Percentiles rank a stretch among this genome's conserved stretches.
Evolutionary conservation across 1,140 invertebrate species (phyloP).

Genomic region (Apocrypta bakeri): DNA sequence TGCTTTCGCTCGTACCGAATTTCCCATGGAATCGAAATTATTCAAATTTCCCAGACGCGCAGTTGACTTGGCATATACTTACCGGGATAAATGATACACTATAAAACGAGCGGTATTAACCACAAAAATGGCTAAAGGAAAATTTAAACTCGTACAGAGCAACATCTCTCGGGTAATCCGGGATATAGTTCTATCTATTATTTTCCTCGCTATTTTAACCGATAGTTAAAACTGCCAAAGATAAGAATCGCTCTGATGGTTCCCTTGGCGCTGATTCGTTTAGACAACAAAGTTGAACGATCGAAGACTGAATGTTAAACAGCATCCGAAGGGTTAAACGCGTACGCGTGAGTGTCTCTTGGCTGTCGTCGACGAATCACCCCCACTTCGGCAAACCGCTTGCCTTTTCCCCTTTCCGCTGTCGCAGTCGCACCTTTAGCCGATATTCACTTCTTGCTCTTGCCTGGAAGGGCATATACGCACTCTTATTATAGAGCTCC

Average conservation of each 20-base stretch:
- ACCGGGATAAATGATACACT: not conserved
- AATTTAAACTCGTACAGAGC: not conserved
- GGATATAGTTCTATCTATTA: not conserved
- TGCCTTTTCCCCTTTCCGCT: constrained; percentile 37
- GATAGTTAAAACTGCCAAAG: not conserved
- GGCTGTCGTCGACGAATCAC: constrained; percentile 58
- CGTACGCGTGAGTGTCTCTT: constrained; percentile 56
- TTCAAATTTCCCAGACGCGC: constrained; percentile 34
- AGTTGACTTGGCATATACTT: constrained; percentile 27
- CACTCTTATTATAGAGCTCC: constrained; percentile 11
- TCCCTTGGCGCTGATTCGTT: constrained; percentile 8
- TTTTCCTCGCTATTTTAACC: not conserved
- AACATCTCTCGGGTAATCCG: not conserved
- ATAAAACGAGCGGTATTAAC: not conserved
- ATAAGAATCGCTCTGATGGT: constrained; percentile 30
- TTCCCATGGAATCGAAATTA: constrained; percentile 35
- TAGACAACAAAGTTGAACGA: constrained; percentile 56
- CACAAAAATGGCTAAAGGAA: constrained; percentile 8
- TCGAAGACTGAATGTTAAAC: constrained; percentile 75
- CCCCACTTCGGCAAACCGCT: constrained; percentile 45
- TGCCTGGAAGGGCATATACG: not conserved
- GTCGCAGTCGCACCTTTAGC: constrained; percentile 55
- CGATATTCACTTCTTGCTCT: constrained; percentile 52
- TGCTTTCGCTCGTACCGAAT: not conserved
- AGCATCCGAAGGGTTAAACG: constrained; percentile 71